A percentile compares a stretch with the other conserved stretches of the same genome.
phyloP scores from a whole-genome alignment of 1,140 invertebrate genomes.

The Habropoda laboriosa region DNA sequence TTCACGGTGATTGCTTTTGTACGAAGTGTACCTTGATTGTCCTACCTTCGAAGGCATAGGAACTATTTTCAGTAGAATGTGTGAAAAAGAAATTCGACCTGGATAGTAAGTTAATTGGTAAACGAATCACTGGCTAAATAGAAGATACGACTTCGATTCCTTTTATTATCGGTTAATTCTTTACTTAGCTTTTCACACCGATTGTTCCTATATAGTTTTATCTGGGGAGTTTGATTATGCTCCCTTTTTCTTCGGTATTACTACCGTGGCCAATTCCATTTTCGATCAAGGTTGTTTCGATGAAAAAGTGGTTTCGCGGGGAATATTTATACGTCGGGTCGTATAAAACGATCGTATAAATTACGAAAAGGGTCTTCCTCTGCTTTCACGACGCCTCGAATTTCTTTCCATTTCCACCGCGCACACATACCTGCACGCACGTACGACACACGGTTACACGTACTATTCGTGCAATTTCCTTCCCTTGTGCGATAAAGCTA shows the following conservation, averaged over 20 bases:
- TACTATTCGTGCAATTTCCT: neutral
- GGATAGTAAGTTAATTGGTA: too few species aligned
- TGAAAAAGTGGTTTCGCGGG: neutral
- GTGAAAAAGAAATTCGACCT: neutral
- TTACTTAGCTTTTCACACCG: too few species aligned
- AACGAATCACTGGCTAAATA: too few species aligned
- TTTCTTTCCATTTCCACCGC: neutral
- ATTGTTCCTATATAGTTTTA: too few species aligned
- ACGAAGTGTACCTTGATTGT: neutral
- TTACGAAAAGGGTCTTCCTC: neutral
- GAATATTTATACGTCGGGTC: too few species aligned
- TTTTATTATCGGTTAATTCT: too few species aligned
- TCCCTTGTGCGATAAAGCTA: neutral
- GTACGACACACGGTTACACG: neutral
- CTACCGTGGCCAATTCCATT: neutral
- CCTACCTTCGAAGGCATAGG: neutral
- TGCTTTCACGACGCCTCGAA: neutral
- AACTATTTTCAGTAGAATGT: neutral
- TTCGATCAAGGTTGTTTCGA: neutral
- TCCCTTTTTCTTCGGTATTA: too few species aligned
- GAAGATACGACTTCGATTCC: too few species aligned
- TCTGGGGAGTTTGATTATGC: too few species aligned
- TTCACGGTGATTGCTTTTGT: neutral
- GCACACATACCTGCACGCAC: neutral
- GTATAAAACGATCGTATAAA: conserved; percentile 5